A percentile compares a stretch with the other conserved stretches of the same genome.
Conservation (phyloP, 2,888 invertebrate genomes). For the Rhaphigaster nebulosa region DNA sequence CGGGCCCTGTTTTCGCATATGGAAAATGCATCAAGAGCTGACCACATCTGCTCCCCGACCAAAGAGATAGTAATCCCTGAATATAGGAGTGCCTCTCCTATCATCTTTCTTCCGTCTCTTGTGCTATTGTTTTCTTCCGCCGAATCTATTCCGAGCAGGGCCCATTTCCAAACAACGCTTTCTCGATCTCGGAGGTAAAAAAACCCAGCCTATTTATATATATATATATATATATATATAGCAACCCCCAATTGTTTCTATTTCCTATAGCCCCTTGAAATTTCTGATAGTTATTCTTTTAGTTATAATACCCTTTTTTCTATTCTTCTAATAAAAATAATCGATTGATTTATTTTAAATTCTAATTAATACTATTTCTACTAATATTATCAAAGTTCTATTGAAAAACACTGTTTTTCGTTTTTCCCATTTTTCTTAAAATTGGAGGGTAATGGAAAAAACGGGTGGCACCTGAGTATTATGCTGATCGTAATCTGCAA, state of each 20-base stretch:
- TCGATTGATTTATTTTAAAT: too few species aligned
- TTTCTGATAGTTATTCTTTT: not conserved
- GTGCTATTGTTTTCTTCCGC: constrained; percentile 51
- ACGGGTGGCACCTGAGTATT: too few species aligned
- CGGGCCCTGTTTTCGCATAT: constrained; percentile 66
- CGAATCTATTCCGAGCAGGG: constrained; percentile 3
- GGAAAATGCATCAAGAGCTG: constrained; percentile 66
- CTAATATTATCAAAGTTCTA: too few species aligned
- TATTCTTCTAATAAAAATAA: too few species aligned
- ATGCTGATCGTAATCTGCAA: too few species aligned
- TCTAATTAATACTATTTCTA: too few species aligned
- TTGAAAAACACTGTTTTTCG: too few species aligned
- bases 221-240: constrained; percentile 30
- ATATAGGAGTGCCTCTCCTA: constrained; percentile 47
- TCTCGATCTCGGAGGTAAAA: not conserved
- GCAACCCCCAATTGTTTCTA: not conserved
- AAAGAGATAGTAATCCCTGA: constrained; percentile 53
- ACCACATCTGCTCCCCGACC: constrained; percentile 64
- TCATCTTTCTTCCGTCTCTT: constrained; percentile 51
- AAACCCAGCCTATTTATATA: not conserved
- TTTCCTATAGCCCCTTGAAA: not conserved
- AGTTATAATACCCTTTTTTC: not conserved
- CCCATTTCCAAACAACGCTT: not conserved
- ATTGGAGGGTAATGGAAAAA: too few species aligned
- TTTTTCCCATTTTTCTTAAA: too few species aligned